Percentiles rank a stretch among this genome's conserved stretches.
These are phyloP conservation scores for Charina bottae DNA, from an alignment of 2,113 vertebrate species.

Conservation along the genomic window DNA sequence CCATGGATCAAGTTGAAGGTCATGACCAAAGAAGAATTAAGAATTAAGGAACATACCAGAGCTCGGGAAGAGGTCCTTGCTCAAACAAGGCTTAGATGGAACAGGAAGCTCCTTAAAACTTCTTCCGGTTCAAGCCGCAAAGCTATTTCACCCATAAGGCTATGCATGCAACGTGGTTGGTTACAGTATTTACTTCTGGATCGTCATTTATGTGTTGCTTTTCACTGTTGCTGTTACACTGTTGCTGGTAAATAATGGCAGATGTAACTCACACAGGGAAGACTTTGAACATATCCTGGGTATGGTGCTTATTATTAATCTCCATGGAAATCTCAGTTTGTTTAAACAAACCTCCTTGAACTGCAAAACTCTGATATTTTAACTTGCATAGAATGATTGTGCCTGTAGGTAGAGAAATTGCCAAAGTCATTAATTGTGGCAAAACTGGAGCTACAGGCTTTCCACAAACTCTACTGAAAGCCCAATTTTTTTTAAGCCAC, in stretches of 20 bases:
- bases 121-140: neutral
- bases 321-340: constrained; percentile 7
- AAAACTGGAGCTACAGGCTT: neutral
- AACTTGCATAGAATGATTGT: constrained; percentile 16
- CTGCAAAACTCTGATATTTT: neutral
- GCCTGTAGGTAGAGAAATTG: neutral
- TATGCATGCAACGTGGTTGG: neutral
- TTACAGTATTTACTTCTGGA: neutral
- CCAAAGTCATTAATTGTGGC: neutral
- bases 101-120: neutral
- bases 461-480: neutral
- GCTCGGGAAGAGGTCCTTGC: neutral
- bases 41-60: neutral
- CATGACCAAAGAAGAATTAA: neutral
- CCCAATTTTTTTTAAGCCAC: neutral
- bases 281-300: neutral
- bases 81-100: neutral
- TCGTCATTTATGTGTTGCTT: accelerated
- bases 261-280: neutral
- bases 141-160: neutral
- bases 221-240: neutral
- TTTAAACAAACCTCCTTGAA: constrained; percentile 18
- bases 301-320: neutral
- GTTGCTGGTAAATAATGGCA: neutral
- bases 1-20: neutral